Conservation (phyloP, 2,797 vertebrate species). For the Acipenser ruthenus region DNA sequence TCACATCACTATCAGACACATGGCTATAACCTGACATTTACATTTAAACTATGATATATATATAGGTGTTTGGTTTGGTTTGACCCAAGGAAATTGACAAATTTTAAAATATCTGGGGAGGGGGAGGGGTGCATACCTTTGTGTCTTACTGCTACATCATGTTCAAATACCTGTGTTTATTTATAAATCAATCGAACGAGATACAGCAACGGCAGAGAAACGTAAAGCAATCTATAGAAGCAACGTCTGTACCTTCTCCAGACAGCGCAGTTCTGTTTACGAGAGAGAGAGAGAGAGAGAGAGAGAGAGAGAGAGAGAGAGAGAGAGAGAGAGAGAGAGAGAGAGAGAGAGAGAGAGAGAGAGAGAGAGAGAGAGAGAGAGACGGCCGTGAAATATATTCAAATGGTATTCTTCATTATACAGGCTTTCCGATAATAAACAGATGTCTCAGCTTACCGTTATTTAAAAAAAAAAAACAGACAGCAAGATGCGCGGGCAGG, state of each 20-base stretch:
- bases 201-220: background rate
- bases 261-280: constrained; percentile 19
- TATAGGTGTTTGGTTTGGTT: too few relatives aligned
- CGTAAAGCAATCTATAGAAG: background rate
- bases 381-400: too few relatives aligned
- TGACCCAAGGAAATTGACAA: too few relatives aligned
- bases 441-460: too few relatives aligned
- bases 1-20: too few relatives aligned
- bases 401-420: too few relatives aligned
- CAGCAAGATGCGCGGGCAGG: too few relatives aligned
- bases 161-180: background rate
- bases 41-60: too few relatives aligned
- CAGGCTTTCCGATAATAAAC: too few relatives aligned
- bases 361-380: constrained; percentile 39
- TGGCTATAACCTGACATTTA: too few relatives aligned
- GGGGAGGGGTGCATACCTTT: constrained; percentile 22
- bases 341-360: constrained; percentile 63
- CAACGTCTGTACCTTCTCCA: background rate
- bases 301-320: constrained; percentile 63
- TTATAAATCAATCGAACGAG: background rate
- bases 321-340: constrained; percentile 37
- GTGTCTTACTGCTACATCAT: background rate
- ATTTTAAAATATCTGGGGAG: too few relatives aligned
- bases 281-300: constrained; percentile 28
- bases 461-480: too few relatives aligned